Base-by-base conservation (phyloP, 2,888 invertebrate species). In the Aspidiotus rigidus region DNA sequence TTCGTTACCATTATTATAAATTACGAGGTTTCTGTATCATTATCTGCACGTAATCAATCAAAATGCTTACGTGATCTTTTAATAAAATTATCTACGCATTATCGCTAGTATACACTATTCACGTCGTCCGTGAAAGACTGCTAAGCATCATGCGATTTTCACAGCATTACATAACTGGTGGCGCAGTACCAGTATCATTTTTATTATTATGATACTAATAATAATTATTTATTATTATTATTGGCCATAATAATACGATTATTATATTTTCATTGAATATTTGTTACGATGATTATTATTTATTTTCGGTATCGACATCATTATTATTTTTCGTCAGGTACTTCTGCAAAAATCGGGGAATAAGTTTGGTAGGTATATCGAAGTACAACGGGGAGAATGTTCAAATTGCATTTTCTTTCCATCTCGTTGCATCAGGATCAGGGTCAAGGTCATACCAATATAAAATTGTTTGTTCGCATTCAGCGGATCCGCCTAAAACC, bases 21-120 rank as follows among this genome's bases (percentile, higher is more conserved):
- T 59, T 17, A 59, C 59, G 28, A 59, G 16, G 28, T 59, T 59
- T 59, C 28, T 59, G 39, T 59, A 59, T 59, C 59, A 59, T 59
- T 59, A 59, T 59, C 28, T 59, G 59, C 59, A 16, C 59, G 28
- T 28, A 59, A 28, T 59, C 59, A 59, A 59, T 59, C 59, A 59
- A 59, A 59, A 59, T 59, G 59, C 59, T 28, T 59, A 59, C 59
- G 59, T 59, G 59, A 59, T 59, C 28, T 59, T 28, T 59, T 59
- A 59, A 59, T 59, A 59, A 59, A 59, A 59, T 59, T 59, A 59
- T 59, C 39, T 59, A 59, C 59, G 59, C 28, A 28, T 39, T 28
- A 59, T 7, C 28, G 59, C 28, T 59, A 39, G 59, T 39, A 39
- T 7, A 13, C 10, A 28, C 13, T n/a, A 49, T 59, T 59, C 16